Evolutionary conservation across 2,797 vertebrate genomes (phyloP).

Genomic region (Potorous gilbertii): DNA sequence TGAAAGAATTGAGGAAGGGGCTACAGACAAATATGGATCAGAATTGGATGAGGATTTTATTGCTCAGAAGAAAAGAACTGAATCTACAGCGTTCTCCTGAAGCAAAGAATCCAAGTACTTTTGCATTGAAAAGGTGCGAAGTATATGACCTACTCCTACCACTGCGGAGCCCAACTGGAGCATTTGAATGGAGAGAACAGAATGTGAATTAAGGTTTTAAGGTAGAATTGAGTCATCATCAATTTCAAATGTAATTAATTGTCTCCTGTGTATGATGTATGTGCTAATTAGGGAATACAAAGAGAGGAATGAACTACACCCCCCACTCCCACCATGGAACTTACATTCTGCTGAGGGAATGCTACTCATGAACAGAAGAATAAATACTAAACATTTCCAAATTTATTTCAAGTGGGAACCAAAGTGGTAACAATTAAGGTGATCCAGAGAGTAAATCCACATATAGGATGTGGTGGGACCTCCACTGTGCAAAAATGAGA

Average conservation of each 20-base stretch:
- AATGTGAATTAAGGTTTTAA: neutral
- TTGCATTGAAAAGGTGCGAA: constrained; percentile 12
- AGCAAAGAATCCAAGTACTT: neutral
- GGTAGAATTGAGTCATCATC: neutral
- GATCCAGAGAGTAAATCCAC: neutral
- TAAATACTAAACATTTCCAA: neutral
- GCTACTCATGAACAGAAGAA: neutral
- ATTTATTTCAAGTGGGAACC: neutral
- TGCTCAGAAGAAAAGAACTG: neutral
- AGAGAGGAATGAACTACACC: neutral
- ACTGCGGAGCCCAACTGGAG: neutral
- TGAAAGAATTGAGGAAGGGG: neutral
- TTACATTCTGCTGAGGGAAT: neutral
- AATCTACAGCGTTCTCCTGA: constrained; percentile 4
- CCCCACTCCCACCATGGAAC: neutral
- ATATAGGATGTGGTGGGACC: neutral
- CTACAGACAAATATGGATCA: neutral
- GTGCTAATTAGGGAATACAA: neutral
- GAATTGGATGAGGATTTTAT: neutral
- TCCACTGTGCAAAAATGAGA: neutral
- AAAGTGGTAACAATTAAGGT: neutral
- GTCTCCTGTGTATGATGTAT: neutral
- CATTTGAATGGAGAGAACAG: neutral
- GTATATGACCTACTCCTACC: neutral
- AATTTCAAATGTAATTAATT: neutral